Percentiles rank a stretch among this genome's conserved stretches.
Conservation (phyloP, 92 coral and sea anemone genomes). For the Umimayanthus chanpuru region DNA sequence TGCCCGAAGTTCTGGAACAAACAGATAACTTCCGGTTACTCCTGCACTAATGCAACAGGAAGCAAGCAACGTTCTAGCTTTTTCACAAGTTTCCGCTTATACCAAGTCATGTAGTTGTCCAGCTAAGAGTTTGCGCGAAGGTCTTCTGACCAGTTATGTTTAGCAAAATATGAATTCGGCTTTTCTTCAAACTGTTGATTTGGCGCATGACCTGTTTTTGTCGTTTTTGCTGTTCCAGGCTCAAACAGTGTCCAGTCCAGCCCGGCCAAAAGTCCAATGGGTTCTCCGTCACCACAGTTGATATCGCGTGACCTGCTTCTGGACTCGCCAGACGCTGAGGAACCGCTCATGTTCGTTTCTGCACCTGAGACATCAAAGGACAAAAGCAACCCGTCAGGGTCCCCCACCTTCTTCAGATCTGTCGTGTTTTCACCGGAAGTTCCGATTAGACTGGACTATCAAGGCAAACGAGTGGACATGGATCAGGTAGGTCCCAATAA, state of each 20-base stretch:
- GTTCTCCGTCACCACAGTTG: slow-evolving; percentile 9
- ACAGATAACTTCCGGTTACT: no score
- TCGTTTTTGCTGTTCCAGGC: slow-evolving; percentile 25
- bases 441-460: slow-evolving; percentile 95
- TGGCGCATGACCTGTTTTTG: no score
- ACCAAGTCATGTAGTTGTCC: no score
- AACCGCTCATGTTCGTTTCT: slow-evolving; percentile 52
- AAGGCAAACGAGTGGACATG: slow-evolving; percentile 96
- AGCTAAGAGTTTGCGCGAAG: no score
- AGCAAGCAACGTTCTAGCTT: no score
- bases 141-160: no score
- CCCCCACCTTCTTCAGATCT: slow-evolving; percentile 92
- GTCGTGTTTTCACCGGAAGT: slow-evolving; percentile 96
- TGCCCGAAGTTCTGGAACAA: no score
- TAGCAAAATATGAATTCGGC: no score
- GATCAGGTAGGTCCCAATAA: slow-evolving; percentile 72
- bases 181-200: no score
- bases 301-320: slow-evolving; percentile 59
- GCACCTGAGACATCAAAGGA: slow-evolving; percentile 59
- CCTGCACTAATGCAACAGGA: no score
- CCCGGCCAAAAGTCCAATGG: slow-evolving; percentile 35
- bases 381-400: slow-evolving; percentile 43
- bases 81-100: no score
- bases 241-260: slow-evolving; percentile 64
- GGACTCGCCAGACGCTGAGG: slow-evolving; percentile 60